These are phyloP conservation scores for Opisthocomus hoazin DNA, from an alignment of 2,113 vertebrate genomes.

Conservation along the genomic window DNA sequence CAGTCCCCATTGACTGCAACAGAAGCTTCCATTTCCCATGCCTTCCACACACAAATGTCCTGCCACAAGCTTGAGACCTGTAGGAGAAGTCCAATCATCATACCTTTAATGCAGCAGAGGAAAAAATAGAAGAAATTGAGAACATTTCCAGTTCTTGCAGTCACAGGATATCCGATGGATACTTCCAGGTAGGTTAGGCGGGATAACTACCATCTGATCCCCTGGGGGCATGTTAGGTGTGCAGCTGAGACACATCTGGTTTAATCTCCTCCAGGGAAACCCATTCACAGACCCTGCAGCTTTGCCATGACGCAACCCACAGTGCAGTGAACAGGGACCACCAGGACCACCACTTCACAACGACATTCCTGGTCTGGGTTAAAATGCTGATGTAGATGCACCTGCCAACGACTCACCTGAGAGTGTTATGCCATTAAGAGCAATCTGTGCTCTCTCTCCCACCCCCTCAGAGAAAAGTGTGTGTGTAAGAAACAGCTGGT, in stretches of 20 bases:
- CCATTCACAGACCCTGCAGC: background rate
- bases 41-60: background rate
- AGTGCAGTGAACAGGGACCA: background rate
- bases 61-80: background rate
- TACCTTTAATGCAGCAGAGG: background rate
- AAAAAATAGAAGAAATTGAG: background rate
- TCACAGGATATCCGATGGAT: background rate
- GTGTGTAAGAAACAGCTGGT: background rate
- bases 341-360: background rate
- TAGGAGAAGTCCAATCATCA: accelerated
- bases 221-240: background rate
- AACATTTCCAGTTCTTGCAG: accelerated
- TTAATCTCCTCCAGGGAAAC: background rate
- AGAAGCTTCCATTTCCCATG: background rate
- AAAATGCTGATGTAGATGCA: background rate
- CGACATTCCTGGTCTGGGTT: background rate
- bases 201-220: background rate
- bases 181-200: background rate
- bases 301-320: background rate
- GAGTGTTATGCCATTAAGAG: background rate
- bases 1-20: background rate
- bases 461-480: background rate
- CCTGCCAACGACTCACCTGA: background rate
- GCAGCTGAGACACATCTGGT: background rate
- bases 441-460: background rate